Conservation (phyloP, 2,113 vertebrate genomes). For the Fulmarus glacialis region DNA sequence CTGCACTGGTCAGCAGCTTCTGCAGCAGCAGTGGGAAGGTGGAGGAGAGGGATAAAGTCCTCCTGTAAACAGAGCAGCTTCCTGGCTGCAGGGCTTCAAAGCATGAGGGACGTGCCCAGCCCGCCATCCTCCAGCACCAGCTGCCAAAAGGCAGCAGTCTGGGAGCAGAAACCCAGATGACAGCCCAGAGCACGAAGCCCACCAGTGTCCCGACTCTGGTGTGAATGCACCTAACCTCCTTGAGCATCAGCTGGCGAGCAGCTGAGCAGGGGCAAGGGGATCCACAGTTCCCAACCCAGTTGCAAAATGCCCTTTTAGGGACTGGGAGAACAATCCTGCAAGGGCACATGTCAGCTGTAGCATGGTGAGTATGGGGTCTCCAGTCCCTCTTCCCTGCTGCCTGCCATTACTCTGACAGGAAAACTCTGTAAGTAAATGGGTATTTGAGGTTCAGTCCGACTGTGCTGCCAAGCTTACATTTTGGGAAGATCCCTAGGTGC, state of each 20-base stretch:
- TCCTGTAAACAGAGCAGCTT: not conserved
- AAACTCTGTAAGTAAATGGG: not conserved
- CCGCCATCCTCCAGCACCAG: not conserved
- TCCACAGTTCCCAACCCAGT: rapidly evolving
- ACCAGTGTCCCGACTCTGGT: no score
- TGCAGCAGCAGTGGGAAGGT: not conserved
- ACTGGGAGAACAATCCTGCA: not conserved
- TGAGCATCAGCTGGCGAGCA: rapidly evolving
- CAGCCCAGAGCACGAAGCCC: not conserved
- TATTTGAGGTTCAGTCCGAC: not conserved
- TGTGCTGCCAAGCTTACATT: not conserved
- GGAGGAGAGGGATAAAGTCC: not conserved
- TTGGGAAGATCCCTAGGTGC: not conserved
- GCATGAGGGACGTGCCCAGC: rapidly evolving
- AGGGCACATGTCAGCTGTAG: not conserved
- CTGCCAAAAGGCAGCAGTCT: not conserved
- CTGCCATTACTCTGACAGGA: not conserved
- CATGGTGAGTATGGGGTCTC: no score
- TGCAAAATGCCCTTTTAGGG: not conserved
- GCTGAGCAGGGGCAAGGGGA: not conserved
- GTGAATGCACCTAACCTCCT: not conserved
- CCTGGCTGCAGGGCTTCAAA: not conserved
- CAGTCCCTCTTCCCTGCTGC: not conserved
- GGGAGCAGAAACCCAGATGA: not conserved
- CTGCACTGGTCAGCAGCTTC: not conserved